Evolutionary conservation across 2,113 vertebrate species (phyloP).

Genomic region (Eptesicus fuscus): DNA sequence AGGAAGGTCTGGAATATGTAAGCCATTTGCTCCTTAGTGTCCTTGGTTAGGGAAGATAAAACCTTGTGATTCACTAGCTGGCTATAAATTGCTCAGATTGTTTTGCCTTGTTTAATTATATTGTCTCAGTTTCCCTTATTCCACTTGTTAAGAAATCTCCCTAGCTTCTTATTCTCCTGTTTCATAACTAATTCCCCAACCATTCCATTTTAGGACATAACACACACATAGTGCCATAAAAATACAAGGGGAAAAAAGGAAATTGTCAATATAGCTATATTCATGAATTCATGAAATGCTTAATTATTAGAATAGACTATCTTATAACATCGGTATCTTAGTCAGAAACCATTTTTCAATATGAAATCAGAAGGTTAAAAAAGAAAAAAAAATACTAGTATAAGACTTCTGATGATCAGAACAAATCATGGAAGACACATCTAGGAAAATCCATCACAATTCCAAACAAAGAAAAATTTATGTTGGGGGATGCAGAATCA

Average conservation of each 20-base stretch:
- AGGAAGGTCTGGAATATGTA: background rate
- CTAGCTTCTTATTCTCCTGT: background rate
- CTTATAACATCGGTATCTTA: background rate
- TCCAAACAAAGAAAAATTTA: slow-evolving; percentile 6
- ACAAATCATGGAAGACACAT: background rate
- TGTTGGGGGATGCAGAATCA: background rate
- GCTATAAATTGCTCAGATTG: background rate
- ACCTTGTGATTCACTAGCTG: background rate
- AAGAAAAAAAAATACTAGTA: background rate
- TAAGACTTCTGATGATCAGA: background rate
- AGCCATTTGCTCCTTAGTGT: background rate
- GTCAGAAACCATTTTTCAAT: slow-evolving; percentile 30
- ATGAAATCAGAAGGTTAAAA: background rate
- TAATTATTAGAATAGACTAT: background rate
- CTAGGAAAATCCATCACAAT: background rate
- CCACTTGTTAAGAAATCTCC: background rate
- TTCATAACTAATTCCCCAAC: slow-evolving; percentile 34
- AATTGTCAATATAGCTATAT: background rate
- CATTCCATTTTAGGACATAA: slow-evolving; percentile 50
- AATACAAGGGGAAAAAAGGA: no score
- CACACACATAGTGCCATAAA: slow-evolving; percentile 25
- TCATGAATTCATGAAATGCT: background rate
- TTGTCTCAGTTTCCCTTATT: background rate
- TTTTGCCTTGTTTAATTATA: background rate
- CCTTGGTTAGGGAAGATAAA: background rate